These are phyloP conservation scores for Bugula neritina DNA, from an alignment of 2,888 invertebrate genomes.

Conservation along the genomic window DNA sequence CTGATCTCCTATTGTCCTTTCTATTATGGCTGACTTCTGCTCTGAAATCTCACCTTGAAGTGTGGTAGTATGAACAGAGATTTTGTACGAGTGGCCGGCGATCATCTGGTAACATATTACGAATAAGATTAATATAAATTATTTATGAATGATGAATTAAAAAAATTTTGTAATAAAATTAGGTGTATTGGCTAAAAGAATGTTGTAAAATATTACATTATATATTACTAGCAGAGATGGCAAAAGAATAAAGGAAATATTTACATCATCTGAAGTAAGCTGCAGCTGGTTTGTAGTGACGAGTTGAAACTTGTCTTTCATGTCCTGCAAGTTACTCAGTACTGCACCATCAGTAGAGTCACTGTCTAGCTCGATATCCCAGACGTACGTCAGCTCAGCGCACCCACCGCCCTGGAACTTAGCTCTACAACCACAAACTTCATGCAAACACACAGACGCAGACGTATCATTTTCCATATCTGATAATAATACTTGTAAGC, in stretches of 20 bases:
- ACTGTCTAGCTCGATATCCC: background rate
- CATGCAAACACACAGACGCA: too few relatives aligned
- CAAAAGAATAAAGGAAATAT: too few relatives aligned
- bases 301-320: background rate
- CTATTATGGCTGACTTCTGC: background rate
- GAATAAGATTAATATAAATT: too few relatives aligned
- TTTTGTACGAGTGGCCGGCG: background rate
- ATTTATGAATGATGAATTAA: too few relatives aligned
- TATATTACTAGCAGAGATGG: too few relatives aligned
- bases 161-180: too few relatives aligned
- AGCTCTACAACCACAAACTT: constrained; percentile 21
- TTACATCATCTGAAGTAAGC: background rate
- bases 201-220: too few relatives aligned
- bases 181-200: too few relatives aligned
- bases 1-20: background rate
- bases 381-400: background rate
- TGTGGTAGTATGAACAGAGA: background rate
- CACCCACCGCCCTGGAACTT: constrained; percentile 13
- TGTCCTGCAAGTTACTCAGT: background rate
- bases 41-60: background rate
- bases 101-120: too few relatives aligned
- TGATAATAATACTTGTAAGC: too few relatives aligned
- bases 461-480: too few relatives aligned
- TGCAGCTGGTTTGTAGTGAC: background rate
- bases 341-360: background rate